These are phyloP conservation scores for Thamnophis sirtalis DNA, from an alignment of 2,113 vertebrate genomes.

Conservation along the genomic window DNA sequence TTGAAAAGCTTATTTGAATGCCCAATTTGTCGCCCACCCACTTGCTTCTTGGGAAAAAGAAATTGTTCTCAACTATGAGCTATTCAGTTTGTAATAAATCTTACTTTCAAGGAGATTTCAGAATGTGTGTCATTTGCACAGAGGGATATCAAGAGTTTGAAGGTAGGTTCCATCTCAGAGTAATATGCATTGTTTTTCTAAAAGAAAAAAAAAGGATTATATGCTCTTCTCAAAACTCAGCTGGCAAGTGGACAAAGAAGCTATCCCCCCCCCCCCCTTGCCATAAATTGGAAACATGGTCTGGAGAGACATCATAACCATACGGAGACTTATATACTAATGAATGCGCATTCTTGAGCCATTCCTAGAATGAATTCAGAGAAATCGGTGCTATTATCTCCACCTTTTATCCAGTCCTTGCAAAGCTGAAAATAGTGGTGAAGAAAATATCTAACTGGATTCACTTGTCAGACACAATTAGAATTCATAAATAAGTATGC, in stretches of 20 bases:
- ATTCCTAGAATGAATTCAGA: background rate
- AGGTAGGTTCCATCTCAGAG: background rate
- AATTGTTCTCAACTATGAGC: background rate
- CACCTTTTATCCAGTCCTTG: background rate
- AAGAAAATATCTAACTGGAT: background rate
- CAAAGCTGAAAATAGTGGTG: background rate
- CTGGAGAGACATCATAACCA: background rate
- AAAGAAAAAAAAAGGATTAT: background rate
- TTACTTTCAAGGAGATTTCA: background rate
- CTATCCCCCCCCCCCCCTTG: background rate
- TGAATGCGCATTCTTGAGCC: background rate
- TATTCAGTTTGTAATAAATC: background rate
- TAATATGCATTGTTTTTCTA: background rate
- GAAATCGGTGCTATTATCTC: background rate
- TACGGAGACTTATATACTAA: background rate
- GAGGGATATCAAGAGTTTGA: background rate
- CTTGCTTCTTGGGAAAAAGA: background rate
- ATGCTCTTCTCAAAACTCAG: background rate
- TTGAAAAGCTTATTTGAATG: background rate
- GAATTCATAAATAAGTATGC: background rate
- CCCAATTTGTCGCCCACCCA: background rate
- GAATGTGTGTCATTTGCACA: background rate
- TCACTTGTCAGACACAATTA: background rate
- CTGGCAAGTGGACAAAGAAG: background rate
- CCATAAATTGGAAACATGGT: background rate